Conservation (phyloP, 2,888 invertebrate species). For the Sthenelais limicola region DNA sequence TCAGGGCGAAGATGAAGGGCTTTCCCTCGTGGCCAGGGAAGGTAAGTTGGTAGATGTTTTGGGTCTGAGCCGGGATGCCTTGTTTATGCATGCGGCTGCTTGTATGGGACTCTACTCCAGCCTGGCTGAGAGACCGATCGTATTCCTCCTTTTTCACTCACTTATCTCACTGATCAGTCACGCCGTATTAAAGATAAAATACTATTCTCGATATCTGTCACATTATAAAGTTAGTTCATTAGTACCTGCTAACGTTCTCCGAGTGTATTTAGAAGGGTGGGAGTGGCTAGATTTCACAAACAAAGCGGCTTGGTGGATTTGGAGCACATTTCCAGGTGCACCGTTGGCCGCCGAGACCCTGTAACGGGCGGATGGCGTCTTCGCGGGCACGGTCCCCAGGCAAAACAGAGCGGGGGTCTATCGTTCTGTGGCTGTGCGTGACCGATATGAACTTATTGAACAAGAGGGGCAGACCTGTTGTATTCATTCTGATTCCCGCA, state of each 20-base stretch:
- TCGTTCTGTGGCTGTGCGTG: no score
- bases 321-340: background rate
- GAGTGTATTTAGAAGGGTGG: background rate
- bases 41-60: slow-evolving; percentile 78
- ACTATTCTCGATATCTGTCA: no score
- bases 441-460: no score
- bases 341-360: background rate
- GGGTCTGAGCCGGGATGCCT: slow-evolving; percentile 25
- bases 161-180: no score
- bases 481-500: no score
- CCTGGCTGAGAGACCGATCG: no score
- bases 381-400: background rate
- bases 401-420: background rate
- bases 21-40: slow-evolving; percentile 97
- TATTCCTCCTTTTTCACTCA: no score
- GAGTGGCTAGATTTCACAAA: background rate
- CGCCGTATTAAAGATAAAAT: no score
- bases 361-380: background rate
- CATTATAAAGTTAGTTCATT: no score
- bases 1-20: slow-evolving; percentile 98
- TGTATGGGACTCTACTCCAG: no score
- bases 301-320: background rate
- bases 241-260: no score
- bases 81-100: slow-evolving; percentile 34
- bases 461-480: no score